These are phyloP conservation scores for Spilarctia lutea DNA, from an alignment of 2,888 invertebrate genomes.

Conservation along the genomic window DNA sequence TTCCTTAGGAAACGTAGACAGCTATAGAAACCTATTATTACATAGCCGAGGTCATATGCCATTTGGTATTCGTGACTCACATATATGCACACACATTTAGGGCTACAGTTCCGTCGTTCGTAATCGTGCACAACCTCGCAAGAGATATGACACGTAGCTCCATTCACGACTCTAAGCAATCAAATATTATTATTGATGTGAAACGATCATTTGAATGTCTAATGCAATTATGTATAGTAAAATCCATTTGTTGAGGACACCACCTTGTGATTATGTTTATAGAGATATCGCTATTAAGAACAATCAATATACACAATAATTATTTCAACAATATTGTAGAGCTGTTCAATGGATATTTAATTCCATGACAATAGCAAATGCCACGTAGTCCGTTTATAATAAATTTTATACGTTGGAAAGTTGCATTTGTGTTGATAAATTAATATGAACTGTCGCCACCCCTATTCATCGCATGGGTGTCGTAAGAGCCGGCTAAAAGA, in stretches of 20 bases:
- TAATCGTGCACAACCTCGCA: slow-evolving; percentile 63
- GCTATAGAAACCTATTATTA: slow-evolving; percentile 40
- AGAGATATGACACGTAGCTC: slow-evolving; percentile 59
- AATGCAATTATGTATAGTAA: slow-evolving; percentile 55
- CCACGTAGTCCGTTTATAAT: background rate
- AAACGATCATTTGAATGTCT: slow-evolving; percentile 52
- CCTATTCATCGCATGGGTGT: too few species aligned
- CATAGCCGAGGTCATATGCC: slow-evolving; percentile 52
- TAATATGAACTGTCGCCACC: too few species aligned
- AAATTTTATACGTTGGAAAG: background rate
- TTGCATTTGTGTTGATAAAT: too few species aligned
- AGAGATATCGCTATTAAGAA: slow-evolving; percentile 37
- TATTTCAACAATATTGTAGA: slow-evolving; percentile 5
- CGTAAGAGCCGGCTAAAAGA: too few species aligned
- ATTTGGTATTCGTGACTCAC: slow-evolving; percentile 53
- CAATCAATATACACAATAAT: slow-evolving; percentile 28
- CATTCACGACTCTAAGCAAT: slow-evolving; percentile 57
- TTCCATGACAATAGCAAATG: background rate
- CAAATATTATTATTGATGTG: slow-evolving; percentile 51
- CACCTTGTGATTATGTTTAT: slow-evolving; percentile 37
- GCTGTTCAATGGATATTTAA: background rate
- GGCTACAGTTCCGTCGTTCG: slow-evolving; percentile 50
- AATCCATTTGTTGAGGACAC: slow-evolving; percentile 54
- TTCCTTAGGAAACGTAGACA: slow-evolving; percentile 16
- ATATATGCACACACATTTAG: slow-evolving; percentile 38